Base-by-base conservation (phyloP, 2,888 invertebrate genomes). In the Altica lythri region DNA sequence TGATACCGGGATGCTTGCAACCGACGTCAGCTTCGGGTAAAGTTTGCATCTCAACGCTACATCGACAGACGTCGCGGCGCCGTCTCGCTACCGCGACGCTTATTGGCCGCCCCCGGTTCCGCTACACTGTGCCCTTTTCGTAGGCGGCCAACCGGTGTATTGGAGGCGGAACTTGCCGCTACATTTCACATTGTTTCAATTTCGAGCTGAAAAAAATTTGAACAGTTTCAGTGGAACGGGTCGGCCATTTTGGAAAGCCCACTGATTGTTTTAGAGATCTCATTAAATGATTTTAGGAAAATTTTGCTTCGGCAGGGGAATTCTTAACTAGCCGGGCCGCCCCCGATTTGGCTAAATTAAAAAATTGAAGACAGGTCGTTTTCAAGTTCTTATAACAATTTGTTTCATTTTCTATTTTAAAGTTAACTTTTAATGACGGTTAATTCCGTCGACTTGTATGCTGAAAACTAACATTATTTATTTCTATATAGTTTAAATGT, bases 11-110 rank as follows among this genome's bases (percentile, higher is more conserved):
- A 43, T 25, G 51, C 59, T 47, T 56, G 66, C 67, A 66, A 65
- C 54, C 63, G 62, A 60, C 62, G 64, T 61, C 63, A 68, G 70
- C 64, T 70, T 69, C 70, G 70, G 69, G 65, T 63, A 58, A 64
- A 68, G 73, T 77, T 76, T 77, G 78, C 75, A 74, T 71, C 75
- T 69, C 61, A 65, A 66, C 63, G 65, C 57, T 63, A 54, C 61
- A 61, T 75, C 76, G 79, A 78, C 78, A 79, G 79, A 79, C 74
- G 77, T 79, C 74, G 77, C 52, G 60, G 60, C 60, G 60, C 60
- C 57, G 57, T 55, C 60, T 60, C 57, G 47, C 76, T 48, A 46
- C 55, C 58, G 55, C 53, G 62, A 59, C 60, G 61, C 56, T 54
- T 56, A 61, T 61, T 64, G 57, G 62, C 69, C 68, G 62, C 58